A percentile compares a stretch with the other conserved stretches of the same genome.
Evolutionary conservation across 2,113 vertebrate species (phyloP).

Genomic region (Protobothrops mucrosquamatus): DNA sequence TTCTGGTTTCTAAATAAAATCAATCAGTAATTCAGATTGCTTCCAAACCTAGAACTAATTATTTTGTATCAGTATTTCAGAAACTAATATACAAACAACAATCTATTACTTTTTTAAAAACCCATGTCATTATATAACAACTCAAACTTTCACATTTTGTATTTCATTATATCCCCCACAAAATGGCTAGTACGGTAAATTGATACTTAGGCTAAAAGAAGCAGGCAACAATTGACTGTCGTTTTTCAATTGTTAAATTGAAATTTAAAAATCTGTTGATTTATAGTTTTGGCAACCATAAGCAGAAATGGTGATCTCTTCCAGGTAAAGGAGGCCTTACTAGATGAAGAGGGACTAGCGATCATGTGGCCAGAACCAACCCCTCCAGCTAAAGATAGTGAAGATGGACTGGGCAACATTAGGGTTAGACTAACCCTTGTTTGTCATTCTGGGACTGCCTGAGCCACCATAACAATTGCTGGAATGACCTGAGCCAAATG

Average conservation of each 20-base stretch:
- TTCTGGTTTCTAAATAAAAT: constrained; percentile 82
- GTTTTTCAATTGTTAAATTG: neutral
- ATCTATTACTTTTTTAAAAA: neutral
- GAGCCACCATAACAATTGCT: neutral
- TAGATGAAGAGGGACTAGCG: neutral
- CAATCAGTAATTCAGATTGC: constrained; percentile 3
- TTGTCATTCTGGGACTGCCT: neutral
- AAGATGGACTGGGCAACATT: neutral
- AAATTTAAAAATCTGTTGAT: neutral
- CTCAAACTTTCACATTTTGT: neutral
- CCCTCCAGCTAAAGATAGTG: neutral
- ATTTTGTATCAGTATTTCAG: neutral
- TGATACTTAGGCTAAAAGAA: neutral
- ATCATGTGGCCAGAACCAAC: neutral
- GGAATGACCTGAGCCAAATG: neutral
- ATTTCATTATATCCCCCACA: neutral
- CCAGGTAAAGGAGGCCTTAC: neutral
- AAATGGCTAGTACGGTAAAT: neutral
- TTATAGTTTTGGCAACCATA: neutral
- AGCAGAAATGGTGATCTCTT: neutral
- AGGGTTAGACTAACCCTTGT: neutral
- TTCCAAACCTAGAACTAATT: neutral
- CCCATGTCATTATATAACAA: neutral
- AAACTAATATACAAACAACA: neutral
- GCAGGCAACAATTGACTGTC: neutral